phyloP scores from a whole-genome alignment of 2,797 vertebrate species.

The Merluccius polli region DNA sequence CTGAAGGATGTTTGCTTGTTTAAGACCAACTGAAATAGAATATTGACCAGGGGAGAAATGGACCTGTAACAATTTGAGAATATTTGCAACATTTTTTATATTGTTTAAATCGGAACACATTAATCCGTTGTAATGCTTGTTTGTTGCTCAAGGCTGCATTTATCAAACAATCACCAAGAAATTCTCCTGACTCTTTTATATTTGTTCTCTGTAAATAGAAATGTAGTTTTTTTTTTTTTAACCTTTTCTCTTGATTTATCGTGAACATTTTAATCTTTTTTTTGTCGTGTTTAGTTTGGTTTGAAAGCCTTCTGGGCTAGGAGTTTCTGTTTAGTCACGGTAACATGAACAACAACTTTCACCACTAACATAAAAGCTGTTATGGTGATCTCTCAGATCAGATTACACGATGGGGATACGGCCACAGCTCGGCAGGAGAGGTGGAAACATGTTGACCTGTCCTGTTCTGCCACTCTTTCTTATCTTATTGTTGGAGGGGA shows the following conservation, averaged over 20 bases:
- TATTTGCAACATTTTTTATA: not conserved
- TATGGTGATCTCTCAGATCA: not conserved
- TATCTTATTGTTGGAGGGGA: not conserved
- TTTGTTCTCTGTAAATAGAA: slow-evolving; percentile 2
- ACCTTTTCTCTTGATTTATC: not conserved
- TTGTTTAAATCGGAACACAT: not conserved
- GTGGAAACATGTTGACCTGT: not conserved
- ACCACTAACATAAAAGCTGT: not conserved
- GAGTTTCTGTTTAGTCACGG: not conserved
- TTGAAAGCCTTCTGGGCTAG: not conserved
- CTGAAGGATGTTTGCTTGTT: not conserved
- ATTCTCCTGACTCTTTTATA: not conserved
- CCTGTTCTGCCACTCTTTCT: not conserved
- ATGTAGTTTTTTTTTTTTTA: not conserved
- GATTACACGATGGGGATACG: not conserved
- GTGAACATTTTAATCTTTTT: slow-evolving; percentile 1
- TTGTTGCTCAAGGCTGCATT: not conserved
- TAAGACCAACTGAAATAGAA: not conserved
- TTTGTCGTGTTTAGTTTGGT: not conserved
- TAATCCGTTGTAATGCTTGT: not conserved
- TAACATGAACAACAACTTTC: not conserved
- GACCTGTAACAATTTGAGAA: not conserved
- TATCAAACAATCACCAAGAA: not conserved
- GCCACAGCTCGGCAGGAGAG: not conserved
- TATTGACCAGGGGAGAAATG: not conserved